Percentiles rank a stretch among this genome's conserved stretches.
phyloP scores from a whole-genome alignment of 2,113 vertebrate genomes.

The Mastomys natalensis region DNA sequence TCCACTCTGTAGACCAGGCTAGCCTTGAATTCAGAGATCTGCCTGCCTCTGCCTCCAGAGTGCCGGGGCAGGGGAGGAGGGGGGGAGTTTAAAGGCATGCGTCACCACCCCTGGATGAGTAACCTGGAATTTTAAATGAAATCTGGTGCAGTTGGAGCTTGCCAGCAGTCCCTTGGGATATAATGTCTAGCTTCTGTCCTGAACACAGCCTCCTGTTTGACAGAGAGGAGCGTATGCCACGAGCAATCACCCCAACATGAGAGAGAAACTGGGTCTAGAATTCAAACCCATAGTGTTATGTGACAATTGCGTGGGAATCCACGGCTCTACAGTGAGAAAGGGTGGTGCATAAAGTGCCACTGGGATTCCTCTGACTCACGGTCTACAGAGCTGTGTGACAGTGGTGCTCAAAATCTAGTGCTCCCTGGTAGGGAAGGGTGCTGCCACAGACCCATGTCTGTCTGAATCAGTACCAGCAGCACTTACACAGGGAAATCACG shows the following conservation, averaged over 20 bases:
- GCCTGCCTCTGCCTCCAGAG: background rate
- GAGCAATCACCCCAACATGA: fast-evolving
- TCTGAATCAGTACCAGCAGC: fast-evolving
- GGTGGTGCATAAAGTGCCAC: fast-evolving
- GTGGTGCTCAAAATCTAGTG: fast-evolving
- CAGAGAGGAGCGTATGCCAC: fast-evolving
- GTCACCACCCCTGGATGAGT: no score
- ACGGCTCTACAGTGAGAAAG: fast-evolving
- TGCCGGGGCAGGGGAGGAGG: no score
- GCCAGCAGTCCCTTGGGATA: background rate
- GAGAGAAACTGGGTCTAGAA: background rate
- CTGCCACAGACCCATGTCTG: no score
- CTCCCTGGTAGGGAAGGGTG: background rate
- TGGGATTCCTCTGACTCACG: fast-evolving
- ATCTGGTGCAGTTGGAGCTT: background rate
- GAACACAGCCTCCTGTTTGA: fast-evolving
- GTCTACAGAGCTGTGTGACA: background rate
- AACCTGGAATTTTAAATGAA: background rate
- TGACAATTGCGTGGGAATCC: background rate
- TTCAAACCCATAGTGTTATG: fast-evolving
- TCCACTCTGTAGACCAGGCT: background rate
- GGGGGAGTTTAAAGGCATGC: background rate
- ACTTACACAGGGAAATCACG: background rate
- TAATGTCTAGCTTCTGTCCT: fast-evolving
- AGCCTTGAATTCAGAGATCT: background rate